Evolutionary conservation across 2,113 vertebrate genomes (phyloP).

Genomic region (Astatoreochromis straeleni): DNA sequence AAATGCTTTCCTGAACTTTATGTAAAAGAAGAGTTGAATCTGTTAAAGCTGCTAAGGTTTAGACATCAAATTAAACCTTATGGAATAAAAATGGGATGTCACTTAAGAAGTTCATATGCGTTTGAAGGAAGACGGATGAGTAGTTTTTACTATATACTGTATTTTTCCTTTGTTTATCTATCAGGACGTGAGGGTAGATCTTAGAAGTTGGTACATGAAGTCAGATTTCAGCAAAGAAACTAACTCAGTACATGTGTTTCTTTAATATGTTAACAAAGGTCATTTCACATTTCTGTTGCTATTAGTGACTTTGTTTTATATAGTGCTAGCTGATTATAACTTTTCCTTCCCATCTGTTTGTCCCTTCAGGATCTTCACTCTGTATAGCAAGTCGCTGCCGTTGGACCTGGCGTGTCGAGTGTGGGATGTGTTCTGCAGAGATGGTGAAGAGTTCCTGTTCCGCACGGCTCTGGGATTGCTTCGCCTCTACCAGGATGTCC

Average conservation of each 20-base stretch:
- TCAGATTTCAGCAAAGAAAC: not conserved
- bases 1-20: not conserved
- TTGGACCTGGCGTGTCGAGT: constrained; percentile 91
- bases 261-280: not conserved
- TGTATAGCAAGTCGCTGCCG: constrained; percentile 92
- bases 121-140: not conserved
- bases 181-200: not conserved
- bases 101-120: not conserved
- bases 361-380: constrained; percentile 86
- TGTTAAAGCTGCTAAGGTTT: not conserved
- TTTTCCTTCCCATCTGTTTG: not conserved
- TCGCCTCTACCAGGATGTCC: constrained; percentile 85
- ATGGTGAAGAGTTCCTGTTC: constrained; percentile 93
- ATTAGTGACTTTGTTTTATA: not conserved
- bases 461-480: constrained; percentile 89
- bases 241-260: not conserved
- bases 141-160: not conserved
- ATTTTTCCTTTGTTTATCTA: not conserved
- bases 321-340: not conserved
- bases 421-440: constrained; percentile 95
- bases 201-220: not conserved
- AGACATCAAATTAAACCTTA: not conserved
- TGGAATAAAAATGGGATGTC: not conserved
- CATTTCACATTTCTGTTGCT: fast-evolving
- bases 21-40: not conserved